Conservation (phyloP, 1,140 invertebrate genomes). For the Drosophila tani region DNA sequence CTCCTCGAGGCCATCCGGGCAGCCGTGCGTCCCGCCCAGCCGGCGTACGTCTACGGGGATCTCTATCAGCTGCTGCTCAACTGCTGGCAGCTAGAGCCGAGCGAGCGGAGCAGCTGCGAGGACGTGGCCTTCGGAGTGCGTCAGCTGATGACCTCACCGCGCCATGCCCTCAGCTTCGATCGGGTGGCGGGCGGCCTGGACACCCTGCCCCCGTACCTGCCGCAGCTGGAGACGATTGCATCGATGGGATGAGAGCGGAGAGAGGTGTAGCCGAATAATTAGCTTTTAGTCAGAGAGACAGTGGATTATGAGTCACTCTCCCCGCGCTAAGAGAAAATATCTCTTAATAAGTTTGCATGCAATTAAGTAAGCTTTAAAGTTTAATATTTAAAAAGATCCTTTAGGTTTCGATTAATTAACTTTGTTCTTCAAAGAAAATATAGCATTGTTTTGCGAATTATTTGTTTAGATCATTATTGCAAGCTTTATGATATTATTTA, state of each 20-base stretch:
- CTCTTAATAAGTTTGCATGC: slow-evolving; percentile 6
- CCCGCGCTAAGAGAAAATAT: slow-evolving; percentile 11
- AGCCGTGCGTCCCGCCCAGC: slow-evolving; percentile 90
- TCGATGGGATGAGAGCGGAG: slow-evolving; percentile 16
- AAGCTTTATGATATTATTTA: too few species aligned
- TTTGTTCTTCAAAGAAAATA: not conserved
- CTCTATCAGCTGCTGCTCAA: slow-evolving; percentile 93
- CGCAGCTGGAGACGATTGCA: slow-evolving; percentile 69
- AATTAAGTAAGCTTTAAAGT: slow-evolving; percentile 6
- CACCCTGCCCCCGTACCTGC: slow-evolving; percentile 79
- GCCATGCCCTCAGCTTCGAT: slow-evolving; percentile 79
- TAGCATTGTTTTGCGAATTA: not conserved
- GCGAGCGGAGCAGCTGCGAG: slow-evolving; percentile 90
- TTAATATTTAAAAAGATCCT: not conserved
- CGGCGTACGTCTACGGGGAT: slow-evolving; percentile 90
- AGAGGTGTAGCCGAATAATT: slow-evolving; percentile 26
- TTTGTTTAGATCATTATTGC: not conserved
- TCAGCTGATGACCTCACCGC: slow-evolving; percentile 81
- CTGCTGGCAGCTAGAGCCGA: slow-evolving; percentile 93
- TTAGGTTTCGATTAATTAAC: not conserved
- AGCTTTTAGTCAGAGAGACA: slow-evolving; percentile 36
- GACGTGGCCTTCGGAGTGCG: slow-evolving; percentile 86
- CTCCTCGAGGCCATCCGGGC: slow-evolving; percentile 89
- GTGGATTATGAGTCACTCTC: slow-evolving; percentile 30
- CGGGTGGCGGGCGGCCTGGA: slow-evolving; percentile 53